A percentile compares a stretch with the other conserved stretches of the same genome.
Evolutionary conservation across 2,113 vertebrate genomes (phyloP).

Genomic region (Proteles cristata): DNA sequence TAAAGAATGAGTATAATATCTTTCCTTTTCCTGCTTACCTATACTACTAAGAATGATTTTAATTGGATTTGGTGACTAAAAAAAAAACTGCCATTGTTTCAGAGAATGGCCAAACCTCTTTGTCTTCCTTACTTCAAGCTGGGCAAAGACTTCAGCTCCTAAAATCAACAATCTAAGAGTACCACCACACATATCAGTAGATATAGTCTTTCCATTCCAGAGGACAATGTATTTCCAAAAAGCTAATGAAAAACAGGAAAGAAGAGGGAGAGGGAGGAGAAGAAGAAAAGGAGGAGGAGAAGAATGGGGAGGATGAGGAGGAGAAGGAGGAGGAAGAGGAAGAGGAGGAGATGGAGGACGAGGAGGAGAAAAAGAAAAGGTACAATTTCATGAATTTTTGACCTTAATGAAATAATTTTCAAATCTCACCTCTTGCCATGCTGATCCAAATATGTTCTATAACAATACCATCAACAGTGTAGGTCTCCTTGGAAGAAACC

Average conservation of each 20-base stretch:
- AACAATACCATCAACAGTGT: neutral
- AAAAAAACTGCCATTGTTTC: slow-evolving; percentile 70
- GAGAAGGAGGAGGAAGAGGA: neutral
- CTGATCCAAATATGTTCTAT: slow-evolving; percentile 46
- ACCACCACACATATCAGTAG: slow-evolving; percentile 48
- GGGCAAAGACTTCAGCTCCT: slow-evolving; percentile 39
- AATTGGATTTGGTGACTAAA: slow-evolving; percentile 77
- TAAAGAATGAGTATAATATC: slow-evolving; percentile 68
- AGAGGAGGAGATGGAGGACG: too few species aligned
- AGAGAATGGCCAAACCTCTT: slow-evolving; percentile 72
- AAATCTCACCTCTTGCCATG: neutral
- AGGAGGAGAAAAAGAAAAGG: neutral
- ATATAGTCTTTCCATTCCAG: slow-evolving; percentile 41
- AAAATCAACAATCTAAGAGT: slow-evolving; percentile 76
- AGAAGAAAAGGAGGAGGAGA: neutral
- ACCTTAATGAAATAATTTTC: slow-evolving; percentile 37
- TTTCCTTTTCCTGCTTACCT: neutral
- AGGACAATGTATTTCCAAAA: slow-evolving; percentile 57
- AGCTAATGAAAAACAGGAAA: neutral
- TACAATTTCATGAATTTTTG: neutral
- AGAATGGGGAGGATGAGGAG: too few species aligned
- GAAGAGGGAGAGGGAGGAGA: neutral
- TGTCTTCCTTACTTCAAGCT: slow-evolving; percentile 28
- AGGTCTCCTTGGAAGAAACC: slow-evolving; percentile 28
- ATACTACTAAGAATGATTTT: slow-evolving; percentile 75